Evolutionary conservation across 2,888 invertebrate genomes (phyloP).

Genomic region (Drosophila kuntzei): DNA sequence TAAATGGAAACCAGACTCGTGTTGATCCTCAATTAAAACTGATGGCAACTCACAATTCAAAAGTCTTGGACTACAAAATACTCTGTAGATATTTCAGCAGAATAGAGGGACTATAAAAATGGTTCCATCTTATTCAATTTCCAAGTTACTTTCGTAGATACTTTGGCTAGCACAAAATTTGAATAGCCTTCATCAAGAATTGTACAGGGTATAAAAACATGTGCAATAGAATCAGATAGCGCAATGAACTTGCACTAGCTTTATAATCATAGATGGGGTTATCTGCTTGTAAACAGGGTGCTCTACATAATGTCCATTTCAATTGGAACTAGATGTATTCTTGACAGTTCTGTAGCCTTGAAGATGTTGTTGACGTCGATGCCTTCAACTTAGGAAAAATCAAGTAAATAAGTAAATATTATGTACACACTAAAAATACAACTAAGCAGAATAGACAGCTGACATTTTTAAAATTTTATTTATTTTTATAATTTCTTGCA

Average conservation of each 20-base stretch:
- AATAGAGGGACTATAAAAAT: too few species aligned
- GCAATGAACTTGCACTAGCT: constrained; percentile 42
- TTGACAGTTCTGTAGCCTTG: constrained; percentile 35
- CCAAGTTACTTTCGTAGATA: too few species aligned
- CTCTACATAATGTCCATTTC: not conserved
- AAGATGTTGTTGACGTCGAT: constrained; percentile 39
- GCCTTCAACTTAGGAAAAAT: constrained; percentile 14
- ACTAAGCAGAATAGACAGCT: constrained; percentile 22
- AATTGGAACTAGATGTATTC: constrained; percentile 7
- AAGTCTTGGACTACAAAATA: not conserved
- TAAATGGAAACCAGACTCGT: constrained; percentile 18
- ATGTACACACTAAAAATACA: constrained; percentile 49
- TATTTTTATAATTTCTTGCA: constrained; percentile 22
- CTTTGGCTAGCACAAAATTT: not conserved
- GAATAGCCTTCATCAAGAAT: not conserved
- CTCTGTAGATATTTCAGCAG: not conserved
- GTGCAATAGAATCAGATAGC: constrained; percentile 47
- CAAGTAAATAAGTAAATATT: constrained; percentile 25
- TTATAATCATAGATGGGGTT: constrained; percentile 8
- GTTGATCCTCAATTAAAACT: constrained; percentile 1
- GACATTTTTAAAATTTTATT: constrained; percentile 10
- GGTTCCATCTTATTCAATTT: too few species aligned
- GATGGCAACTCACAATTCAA: not conserved
- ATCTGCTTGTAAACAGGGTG: constrained; percentile 24
- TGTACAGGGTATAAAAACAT: constrained; percentile 35